These are phyloP conservation scores for Adrianichthys oophorus DNA, from an alignment of 2,797 vertebrate species.

Conservation along the genomic window DNA sequence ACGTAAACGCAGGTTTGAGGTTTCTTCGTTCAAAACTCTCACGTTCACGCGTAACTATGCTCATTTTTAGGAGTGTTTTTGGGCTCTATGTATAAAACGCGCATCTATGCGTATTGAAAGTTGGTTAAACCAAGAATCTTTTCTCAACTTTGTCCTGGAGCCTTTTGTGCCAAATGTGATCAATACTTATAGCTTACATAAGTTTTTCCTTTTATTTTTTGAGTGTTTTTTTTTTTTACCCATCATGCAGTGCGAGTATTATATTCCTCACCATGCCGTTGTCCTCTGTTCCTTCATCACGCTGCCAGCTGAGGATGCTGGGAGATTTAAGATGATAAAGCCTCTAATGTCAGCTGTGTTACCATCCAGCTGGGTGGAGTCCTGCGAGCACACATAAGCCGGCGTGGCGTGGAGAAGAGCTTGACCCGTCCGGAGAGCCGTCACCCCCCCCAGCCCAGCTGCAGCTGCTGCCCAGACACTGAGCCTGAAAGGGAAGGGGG, in stretches of 20 bases:
- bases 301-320: slow-evolving; percentile 38
- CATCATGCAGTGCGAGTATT: slow-evolving; percentile 19
- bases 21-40: too few species aligned
- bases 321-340: slow-evolving; percentile 48
- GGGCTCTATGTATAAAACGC: too few species aligned
- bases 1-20: too few species aligned
- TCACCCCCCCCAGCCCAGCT: slow-evolving; percentile 26
- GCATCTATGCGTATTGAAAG: too few species aligned
- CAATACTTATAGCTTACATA: too few species aligned
- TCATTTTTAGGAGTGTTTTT: too few species aligned
- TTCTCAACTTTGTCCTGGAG: too few species aligned
- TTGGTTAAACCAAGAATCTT: too few species aligned
- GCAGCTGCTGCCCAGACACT: slow-evolving; percentile 49
- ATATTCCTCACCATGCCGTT: slow-evolving; percentile 36
- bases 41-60: too few species aligned
- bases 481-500: slow-evolving; percentile 15
- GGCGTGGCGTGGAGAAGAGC: slow-evolving; percentile 31
- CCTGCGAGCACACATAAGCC: slow-evolving; percentile 50
- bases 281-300: slow-evolving; percentile 21
- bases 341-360: slow-evolving; percentile 39
- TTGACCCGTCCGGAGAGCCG: slow-evolving; percentile 21
- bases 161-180: too few species aligned
- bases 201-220: too few species aligned
- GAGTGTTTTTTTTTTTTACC: slow-evolving; percentile 2
- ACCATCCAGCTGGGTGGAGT: slow-evolving; percentile 48